Percentiles rank a stretch among this genome's conserved stretches.
Conservation (phyloP, 2,797 vertebrate species). For the Malurus leucopterus region DNA sequence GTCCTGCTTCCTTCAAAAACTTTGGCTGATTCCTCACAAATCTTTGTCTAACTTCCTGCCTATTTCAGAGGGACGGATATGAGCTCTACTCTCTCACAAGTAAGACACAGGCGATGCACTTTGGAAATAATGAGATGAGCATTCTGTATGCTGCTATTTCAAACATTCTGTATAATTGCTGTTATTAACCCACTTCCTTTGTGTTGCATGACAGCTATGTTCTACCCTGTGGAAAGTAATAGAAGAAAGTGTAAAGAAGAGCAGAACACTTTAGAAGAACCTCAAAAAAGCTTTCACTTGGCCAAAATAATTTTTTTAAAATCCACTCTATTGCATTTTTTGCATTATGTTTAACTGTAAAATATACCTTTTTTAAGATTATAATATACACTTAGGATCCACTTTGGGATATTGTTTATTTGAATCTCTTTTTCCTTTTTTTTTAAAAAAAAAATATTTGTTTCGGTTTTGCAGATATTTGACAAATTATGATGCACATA, state of each 20-base stretch:
- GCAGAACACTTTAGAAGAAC: not conserved
- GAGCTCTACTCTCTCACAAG: not conserved
- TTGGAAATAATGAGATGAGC: not conserved
- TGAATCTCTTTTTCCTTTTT: not conserved
- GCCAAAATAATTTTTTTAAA: not conserved
- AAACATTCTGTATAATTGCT: not conserved
- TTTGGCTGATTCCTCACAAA: not conserved
- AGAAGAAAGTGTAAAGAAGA: not conserved
- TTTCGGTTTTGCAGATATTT: not conserved
- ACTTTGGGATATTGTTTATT: not conserved
- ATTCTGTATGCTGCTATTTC: not conserved
- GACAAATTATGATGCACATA: not conserved
- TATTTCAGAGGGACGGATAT: not conserved
- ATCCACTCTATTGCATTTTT: not conserved
- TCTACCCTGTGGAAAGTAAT: not conserved
- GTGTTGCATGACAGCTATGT: not conserved
- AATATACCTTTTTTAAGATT: not conserved
- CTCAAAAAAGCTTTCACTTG: not conserved
- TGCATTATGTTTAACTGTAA: not conserved
- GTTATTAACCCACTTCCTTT: conserved; percentile 11
- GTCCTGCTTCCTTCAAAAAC: not conserved
- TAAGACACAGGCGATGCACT: not conserved
- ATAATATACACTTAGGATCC: not conserved
- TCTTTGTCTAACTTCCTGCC: not conserved
- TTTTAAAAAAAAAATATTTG: not conserved